Percentiles rank a stretch among this genome's conserved stretches.
phyloP scores from a whole-genome alignment of 2,888 invertebrate species.

The Ernsta delagoae region DNA sequence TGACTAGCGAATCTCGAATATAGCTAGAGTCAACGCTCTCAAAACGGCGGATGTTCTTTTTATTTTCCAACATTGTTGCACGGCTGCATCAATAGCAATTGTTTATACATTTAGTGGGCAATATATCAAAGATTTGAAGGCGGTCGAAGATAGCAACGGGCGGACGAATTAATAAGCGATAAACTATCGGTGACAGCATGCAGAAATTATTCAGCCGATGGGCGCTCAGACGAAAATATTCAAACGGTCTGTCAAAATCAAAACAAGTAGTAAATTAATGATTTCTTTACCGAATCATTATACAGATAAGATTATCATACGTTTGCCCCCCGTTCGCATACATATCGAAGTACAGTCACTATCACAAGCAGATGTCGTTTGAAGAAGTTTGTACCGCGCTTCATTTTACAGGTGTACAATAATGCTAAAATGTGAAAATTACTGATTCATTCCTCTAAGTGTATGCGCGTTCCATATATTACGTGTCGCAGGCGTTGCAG shows the following conservation, averaged over 20 bases:
- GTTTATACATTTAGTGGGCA: not conserved
- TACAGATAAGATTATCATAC: constrained; percentile 56
- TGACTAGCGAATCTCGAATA: constrained; percentile 14
- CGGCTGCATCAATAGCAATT: not conserved
- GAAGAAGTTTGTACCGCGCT: not conserved
- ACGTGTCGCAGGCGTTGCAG: constrained; percentile 34
- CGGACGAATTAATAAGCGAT: constrained; percentile 4
- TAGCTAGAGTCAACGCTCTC: constrained; percentile 16
- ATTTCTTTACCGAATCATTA: constrained; percentile 53
- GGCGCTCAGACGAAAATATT: constrained; percentile 10
- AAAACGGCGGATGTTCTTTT: constrained; percentile 7
- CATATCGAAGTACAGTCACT: constrained; percentile 56
- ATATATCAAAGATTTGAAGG: not conserved
- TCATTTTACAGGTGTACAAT: constrained; percentile 22
- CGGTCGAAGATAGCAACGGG: not conserved
- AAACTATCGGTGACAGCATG: constrained; percentile 13
- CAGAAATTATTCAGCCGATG: constrained; percentile 24
- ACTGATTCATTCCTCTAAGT: constrained; percentile 3
- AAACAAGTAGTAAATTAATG: constrained; percentile 61
- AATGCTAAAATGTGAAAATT: constrained; percentile 17
- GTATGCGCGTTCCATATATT: constrained; percentile 20
- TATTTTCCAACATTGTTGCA: not conserved
- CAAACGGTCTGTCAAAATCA: constrained; percentile 45
- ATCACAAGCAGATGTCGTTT: constrained; percentile 37
- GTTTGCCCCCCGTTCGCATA: constrained; percentile 60